A percentile compares a stretch with the other conserved stretches of the same genome.
phyloP scores from a whole-genome alignment of 2,797 vertebrate species.

The Erithacus rubecula region DNA sequence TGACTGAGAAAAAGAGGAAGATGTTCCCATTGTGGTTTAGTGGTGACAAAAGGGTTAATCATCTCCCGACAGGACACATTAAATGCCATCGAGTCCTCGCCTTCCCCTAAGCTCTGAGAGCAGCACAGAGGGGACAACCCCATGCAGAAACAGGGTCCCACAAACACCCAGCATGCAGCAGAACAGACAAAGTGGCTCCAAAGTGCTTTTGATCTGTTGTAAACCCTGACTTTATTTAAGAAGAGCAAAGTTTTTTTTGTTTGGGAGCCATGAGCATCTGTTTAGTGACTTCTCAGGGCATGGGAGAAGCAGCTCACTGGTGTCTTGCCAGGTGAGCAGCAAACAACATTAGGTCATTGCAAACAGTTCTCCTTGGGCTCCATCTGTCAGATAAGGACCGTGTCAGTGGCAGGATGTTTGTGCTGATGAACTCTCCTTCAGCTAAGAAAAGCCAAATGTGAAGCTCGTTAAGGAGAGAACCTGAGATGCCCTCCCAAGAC shows the following conservation, averaged over 20 bases:
- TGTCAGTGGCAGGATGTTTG: constrained; percentile 45
- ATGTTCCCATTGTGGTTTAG: constrained; percentile 9
- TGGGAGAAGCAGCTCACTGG: background rate
- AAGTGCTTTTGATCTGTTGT: background rate
- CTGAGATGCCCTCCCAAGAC: background rate
- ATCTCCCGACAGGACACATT: background rate
- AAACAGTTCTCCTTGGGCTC: constrained; percentile 47
- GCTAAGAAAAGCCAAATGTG: constrained; percentile 39
- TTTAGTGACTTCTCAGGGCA: background rate
- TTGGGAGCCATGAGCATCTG: background rate
- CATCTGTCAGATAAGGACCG: constrained; percentile 55
- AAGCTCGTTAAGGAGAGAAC: background rate
- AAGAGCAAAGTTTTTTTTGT: background rate
- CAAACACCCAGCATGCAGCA: background rate
- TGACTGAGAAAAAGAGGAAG: constrained; percentile 50
- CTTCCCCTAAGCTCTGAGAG: background rate
- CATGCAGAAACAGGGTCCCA: background rate
- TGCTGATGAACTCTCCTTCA: constrained; percentile 28
- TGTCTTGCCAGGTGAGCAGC: constrained; percentile 30
- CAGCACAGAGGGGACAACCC: background rate
- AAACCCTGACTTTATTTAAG: background rate
- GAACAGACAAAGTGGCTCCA: background rate
- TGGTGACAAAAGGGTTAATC: constrained; percentile 44
- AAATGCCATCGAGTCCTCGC: background rate
- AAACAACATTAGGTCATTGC: constrained; percentile 39